These are phyloP conservation scores for Netelia melanura DNA, from an alignment of 2,888 invertebrate species.

Conservation along the genomic window DNA sequence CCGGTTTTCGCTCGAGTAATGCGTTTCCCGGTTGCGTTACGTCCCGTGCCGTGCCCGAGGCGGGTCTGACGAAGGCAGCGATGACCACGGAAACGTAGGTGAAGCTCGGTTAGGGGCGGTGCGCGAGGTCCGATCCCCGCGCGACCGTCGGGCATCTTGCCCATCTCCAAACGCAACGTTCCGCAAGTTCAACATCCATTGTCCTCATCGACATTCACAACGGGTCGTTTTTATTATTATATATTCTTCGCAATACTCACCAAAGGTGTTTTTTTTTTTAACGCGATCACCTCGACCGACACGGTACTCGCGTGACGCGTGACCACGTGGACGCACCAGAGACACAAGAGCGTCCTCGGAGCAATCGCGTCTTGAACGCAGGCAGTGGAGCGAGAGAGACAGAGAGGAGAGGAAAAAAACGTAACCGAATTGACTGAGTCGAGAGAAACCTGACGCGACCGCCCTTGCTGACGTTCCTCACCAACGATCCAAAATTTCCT, in stretches of 20 bases:
- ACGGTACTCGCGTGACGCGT: slow-evolving; percentile 50
- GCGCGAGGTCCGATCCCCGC: slow-evolving; percentile 72
- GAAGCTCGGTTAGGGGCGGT: slow-evolving; percentile 73
- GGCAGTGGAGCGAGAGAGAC: slow-evolving; percentile 9
- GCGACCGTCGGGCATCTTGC: slow-evolving; percentile 81
- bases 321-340: slow-evolving; percentile 64
- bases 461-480: slow-evolving; percentile 9
- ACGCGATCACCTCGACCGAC: slow-evolving; percentile 28
- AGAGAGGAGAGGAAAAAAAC: slow-evolving; percentile 22
- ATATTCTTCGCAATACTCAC: slow-evolving; percentile 11
- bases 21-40: slow-evolving; percentile 76
- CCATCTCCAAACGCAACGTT: slow-evolving; percentile 61
- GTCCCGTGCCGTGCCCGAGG: slow-evolving; percentile 77
- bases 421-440: slow-evolving; percentile 38
- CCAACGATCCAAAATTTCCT: slow-evolving; percentile 28
- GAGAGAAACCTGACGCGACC: slow-evolving; percentile 54
- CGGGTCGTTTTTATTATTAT: slow-evolving; percentile 32
- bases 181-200: slow-evolving; percentile 68
- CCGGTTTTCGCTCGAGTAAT: slow-evolving; percentile 77
- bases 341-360: slow-evolving; percentile 58
- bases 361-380: slow-evolving; percentile 36
- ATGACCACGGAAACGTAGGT: slow-evolving; percentile 81
- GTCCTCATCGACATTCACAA: slow-evolving; percentile 46
- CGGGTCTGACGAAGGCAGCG: slow-evolving; percentile 79
- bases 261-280: slow-evolving; percentile 1